Percentiles rank a stretch among this genome's conserved stretches.
phyloP scores from a whole-genome alignment of 1,140 invertebrate species.

The Littorina saxatilis region DNA sequence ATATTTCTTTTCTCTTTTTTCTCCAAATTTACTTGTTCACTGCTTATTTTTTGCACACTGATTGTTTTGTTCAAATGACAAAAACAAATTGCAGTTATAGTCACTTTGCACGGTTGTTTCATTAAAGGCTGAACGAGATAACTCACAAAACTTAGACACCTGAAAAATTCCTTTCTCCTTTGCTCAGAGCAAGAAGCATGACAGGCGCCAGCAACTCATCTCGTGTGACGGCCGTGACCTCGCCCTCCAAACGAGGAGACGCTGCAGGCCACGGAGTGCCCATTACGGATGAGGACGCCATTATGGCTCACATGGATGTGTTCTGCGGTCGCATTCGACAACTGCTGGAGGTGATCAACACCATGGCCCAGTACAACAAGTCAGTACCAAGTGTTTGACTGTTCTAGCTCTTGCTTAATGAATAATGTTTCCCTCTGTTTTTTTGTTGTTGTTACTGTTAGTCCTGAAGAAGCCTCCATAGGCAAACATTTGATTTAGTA shows the following conservation, averaged over 20 bases:
- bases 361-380: conserved; percentile 73
- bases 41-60: too few species aligned
- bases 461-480: too few species aligned
- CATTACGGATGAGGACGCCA: conserved; percentile 73
- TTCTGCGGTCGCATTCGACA: conserved; percentile 72
- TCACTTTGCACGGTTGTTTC: too few species aligned
- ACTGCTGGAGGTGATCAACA: conserved; percentile 73
- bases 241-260: conserved; percentile 66
- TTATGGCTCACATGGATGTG: conserved; percentile 71
- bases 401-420: too few species aligned
- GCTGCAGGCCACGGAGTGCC: conserved; percentile 67
- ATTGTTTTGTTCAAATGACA: too few species aligned
- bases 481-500: too few species aligned
- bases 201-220: conserved; percentile 41
- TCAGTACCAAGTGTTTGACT: conserved; percentile 51
- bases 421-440: background rate
- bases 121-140: too few species aligned
- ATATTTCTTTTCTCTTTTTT: too few species aligned
- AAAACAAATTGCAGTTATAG: too few species aligned
- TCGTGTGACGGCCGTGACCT: conserved; percentile 43
- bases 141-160: too few species aligned
- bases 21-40: too few species aligned
- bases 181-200: conserved; percentile 15
- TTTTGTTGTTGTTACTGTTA: background rate
- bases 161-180: too few species aligned